phyloP scores from a whole-genome alignment of 1,140 invertebrate species.

The Megalopta genalis region DNA sequence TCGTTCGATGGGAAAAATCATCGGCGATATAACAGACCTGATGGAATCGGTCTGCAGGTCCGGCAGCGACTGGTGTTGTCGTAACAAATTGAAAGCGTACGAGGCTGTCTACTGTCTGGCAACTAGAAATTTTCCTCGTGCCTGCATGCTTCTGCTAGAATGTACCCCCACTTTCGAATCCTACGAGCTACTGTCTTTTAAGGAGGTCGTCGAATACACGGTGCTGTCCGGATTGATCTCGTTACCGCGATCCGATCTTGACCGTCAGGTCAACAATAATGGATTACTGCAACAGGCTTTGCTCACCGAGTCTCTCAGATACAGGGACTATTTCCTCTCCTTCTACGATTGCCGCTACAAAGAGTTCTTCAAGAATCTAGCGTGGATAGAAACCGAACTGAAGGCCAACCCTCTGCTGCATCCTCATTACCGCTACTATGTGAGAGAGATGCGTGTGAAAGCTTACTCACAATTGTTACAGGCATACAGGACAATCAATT shows the following conservation, averaged over 20 bases:
- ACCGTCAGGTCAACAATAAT: slow-evolving; percentile 71
- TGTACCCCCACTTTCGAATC: slow-evolving; percentile 91
- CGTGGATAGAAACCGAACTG: slow-evolving; percentile 81
- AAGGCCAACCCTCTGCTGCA: slow-evolving; percentile 85
- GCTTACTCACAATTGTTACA: slow-evolving; percentile 89
- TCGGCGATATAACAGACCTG: slow-evolving; percentile 84
- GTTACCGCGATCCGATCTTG: slow-evolving; percentile 66
- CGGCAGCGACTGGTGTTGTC: slow-evolving; percentile 90
- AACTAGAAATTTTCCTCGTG: slow-evolving; percentile 87
- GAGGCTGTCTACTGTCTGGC: slow-evolving; percentile 87
- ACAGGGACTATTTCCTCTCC: slow-evolving; percentile 84
- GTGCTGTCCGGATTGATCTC: slow-evolving; percentile 67
- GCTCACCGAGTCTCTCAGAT: slow-evolving; percentile 76
- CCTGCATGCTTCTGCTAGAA: slow-evolving; percentile 86
- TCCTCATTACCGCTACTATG: slow-evolving; percentile 87
- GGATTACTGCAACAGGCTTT: slow-evolving; percentile 76
- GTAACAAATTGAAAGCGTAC: slow-evolving; percentile 88
- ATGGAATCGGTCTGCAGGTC: slow-evolving; percentile 71
- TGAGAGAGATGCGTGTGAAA: slow-evolving; percentile 87
- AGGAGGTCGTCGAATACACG: slow-evolving; percentile 55
- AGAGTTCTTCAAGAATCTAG: slow-evolving; percentile 83
- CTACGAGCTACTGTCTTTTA: slow-evolving; percentile 88
- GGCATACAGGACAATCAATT: slow-evolving; percentile 86
- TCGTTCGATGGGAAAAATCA: slow-evolving; percentile 85
- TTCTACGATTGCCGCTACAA: slow-evolving; percentile 89